Evolutionary conservation across 2,888 invertebrate genomes (phyloP), one percentile per base, ranked within the genome.

Genomic region (Dione juno): DNA sequence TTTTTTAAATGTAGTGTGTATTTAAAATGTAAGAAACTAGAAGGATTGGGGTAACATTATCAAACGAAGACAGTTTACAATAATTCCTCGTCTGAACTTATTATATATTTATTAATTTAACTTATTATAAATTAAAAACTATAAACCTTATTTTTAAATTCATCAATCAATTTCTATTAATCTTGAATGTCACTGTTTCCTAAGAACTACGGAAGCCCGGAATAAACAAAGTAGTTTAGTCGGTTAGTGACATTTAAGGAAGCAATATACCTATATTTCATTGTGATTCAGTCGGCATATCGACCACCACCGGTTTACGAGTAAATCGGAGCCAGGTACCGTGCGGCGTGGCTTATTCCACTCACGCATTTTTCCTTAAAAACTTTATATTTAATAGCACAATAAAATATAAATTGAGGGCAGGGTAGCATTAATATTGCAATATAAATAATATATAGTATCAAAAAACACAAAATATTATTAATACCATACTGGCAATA

Each of bases 271-370:
- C 45, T 61, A 61, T 61, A 61, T 61, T 54, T 35, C 43, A 21
- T 64, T 58, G 67, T 69, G 64, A 71, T 69, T 57, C 52, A 71
- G 71, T 67, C 64, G 58, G 68, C 52, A 81, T 87, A 89, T 88
- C 86, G 86, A 89, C 83, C 85, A 83, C 77, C 77, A 76, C 16
- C 35, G 78, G 59, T 66, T 65, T 61, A 45, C 85, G 86, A 50
- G 87, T 85, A 81, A 78, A 80, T 69, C 84, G 88, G 91, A 86
- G 89, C 87, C 92, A 88, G 92, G 92, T 82, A 79, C 79, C 75
- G 72, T 58, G 88, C 89, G 82, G 86, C 83, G 76, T 81, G 86
- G 82, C 79, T 84, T 79, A 79, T 80, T 82, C 79, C 77, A 81
- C 81, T 86, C 89, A 88, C 89, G 88, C 88, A 87, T 74, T 67